Evolutionary conservation across 2,113 vertebrate genomes (phyloP).

Genomic region (Phaethon lepturus): DNA sequence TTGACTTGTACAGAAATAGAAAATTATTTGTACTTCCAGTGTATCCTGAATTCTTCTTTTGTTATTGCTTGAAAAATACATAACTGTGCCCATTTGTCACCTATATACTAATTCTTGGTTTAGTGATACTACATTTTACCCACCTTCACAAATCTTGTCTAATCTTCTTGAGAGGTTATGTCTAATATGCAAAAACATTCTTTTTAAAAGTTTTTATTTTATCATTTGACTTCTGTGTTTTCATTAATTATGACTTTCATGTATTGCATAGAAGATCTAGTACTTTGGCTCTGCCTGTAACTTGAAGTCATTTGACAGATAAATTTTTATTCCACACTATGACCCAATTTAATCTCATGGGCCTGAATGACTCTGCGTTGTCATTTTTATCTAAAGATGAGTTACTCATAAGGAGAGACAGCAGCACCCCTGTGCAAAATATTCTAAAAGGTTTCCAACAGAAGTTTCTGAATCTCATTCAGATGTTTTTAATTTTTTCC

Average conservation of each 20-base stretch:
- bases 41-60: background rate
- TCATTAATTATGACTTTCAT: background rate
- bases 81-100: no score
- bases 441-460: background rate
- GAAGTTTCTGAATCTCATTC: background rate
- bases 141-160: background rate
- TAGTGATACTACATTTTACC: background rate
- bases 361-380: background rate
- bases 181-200: background rate
- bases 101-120: background rate
- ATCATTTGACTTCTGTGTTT: background rate
- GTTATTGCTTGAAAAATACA: background rate
- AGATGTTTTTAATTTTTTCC: background rate
- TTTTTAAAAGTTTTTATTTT: background rate
- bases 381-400: background rate
- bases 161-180: background rate
- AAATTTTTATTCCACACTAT: background rate
- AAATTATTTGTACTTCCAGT: background rate
- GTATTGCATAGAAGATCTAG: background rate
- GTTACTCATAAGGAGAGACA: background rate
- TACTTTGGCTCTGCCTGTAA: background rate
- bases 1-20: background rate
- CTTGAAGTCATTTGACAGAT: background rate
- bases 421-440: background rate
- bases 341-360: background rate